Evolutionary conservation across 2,888 invertebrate species (phyloP).

Genomic region (Oligia latruncula): DNA sequence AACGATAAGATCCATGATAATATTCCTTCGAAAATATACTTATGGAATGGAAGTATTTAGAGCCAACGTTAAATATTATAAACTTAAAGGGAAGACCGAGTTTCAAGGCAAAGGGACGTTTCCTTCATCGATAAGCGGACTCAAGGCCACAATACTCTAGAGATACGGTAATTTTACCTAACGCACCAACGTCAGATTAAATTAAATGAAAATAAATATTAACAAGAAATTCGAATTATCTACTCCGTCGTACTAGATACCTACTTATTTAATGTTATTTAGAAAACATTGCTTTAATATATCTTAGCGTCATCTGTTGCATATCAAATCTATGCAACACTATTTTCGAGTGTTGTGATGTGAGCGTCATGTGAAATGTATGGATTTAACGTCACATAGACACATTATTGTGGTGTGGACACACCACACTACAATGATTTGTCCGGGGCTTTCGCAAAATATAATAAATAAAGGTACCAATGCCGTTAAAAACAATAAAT

Average conservation of each 20-base stretch:
- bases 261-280: neutral
- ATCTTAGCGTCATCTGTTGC: neutral
- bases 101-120: slow-evolving; percentile 49
- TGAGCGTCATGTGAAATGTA: neutral
- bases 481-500: slow-evolving; percentile 28
- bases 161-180: slow-evolving; percentile 65
- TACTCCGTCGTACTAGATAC: too few species aligned
- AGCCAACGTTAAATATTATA: slow-evolving; percentile 35
- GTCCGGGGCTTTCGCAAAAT: neutral
- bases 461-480: neutral
- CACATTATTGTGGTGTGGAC: neutral
- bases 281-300: slow-evolving; percentile 15
- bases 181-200: slow-evolving; percentile 62
- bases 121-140: slow-evolving; percentile 67
- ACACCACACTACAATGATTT: neutral
- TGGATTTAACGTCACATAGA: neutral
- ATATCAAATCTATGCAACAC: neutral
- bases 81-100: slow-evolving; percentile 46
- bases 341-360: neutral
- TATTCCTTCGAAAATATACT: slow-evolving; percentile 2
- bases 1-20: neutral
- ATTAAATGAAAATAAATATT: slow-evolving; percentile 68
- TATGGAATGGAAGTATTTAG: slow-evolving; percentile 13
- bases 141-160: slow-evolving; percentile 62
- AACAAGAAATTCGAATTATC: slow-evolving; percentile 16